Base-by-base conservation (phyloP, 2,888 invertebrate species). In the Xylota sylvarum region DNA sequence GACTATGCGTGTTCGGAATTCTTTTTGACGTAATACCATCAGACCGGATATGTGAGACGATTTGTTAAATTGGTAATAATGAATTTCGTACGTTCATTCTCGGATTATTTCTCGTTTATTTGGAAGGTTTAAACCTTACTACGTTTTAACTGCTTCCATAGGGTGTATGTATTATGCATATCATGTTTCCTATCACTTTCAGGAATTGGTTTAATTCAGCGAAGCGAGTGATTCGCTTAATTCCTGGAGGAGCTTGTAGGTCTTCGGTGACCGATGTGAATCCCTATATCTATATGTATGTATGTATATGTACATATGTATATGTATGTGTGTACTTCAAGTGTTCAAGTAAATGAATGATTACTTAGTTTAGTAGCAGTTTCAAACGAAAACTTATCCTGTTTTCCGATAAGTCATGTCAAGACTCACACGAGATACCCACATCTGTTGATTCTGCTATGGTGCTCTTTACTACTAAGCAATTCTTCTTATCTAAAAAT, bases 1-100 rank as follows among this genome's bases (percentile, higher is more conserved):
- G 19, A 23, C 40, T 30, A 40, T 60, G 40, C 60, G 40, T 40
- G 60, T 60, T 19, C 12, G 19, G 40, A 27, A 60, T 60, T 60
- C 19, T 40, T 10, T 27, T 60, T 60, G 37, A 40, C 60, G 23
- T 60, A 40, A 60, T 35, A 23, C 23, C 19, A 12, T 60, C 10
- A 23, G 23, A 7, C 40, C 12, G 10, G 40, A 5, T 12, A 10
- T 12, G 23, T 6, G 23, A 12, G 60, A 12, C 10, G 0, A n/a
- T 40, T 56, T 56, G 40, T 19, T 23, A 40, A 60, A 60, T 60
- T 40, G 40, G 32, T 48, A 27, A 30, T 12, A 46, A 62, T 10
- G 32, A 64, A 64, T 48, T 46, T 14, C 17, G 32, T 17, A 32
- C 17, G 5, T 64, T 43, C 27, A 43, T n/a, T 9, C 9, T 23